Base-by-base conservation (phyloP, 2,797 vertebrate species). In the Betta splendens region DNA sequence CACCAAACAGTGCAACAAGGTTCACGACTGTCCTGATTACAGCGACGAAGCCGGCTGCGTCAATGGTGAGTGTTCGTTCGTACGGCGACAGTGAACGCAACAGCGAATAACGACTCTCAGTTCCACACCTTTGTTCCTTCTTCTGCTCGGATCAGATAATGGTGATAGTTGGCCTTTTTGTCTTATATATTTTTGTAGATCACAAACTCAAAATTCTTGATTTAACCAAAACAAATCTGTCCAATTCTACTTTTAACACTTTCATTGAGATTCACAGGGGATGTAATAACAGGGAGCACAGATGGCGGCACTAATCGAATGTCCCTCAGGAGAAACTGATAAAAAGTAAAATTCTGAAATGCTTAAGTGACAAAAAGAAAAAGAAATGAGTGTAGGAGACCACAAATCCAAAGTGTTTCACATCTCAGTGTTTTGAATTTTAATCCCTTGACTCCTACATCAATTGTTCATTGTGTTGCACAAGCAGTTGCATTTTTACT, bases 21-120 rank as follows among this genome's bases (percentile, higher is more conserved):
- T 94, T 15, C 92, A 91, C 0, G 94, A 98, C 92, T 98, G 98
- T 78, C 92, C 89, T 0, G 97, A 98, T 35, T 91, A 93, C 77
- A 97, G 96, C 0, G 98, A 99, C 0, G 98, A 99, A 83, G 93
- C 94, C 0, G 95, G 94, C 79, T 99, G 97, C 7, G 51, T 96
- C 26, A 95, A 95, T 47, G 89, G 96, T 98, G 39, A 58, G 66
- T 20, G 5, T 38, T 25, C 38, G 36, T 6, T 3, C 16, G 5
- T 12, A 26, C n/a, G n/a, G n/a, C n/a, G n/a, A n/a, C n/a, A n/a
- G n/a, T n/a, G n/a, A n/a, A n/a, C n/a, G n/a, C n/a, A n/a, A n/a
- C n/a, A n/a, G n/a, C n/a, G n/a, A n/a, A n/a, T n/a, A n/a, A n/a
- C n/a, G n/a, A n/a, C n/a, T n/a, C n/a, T n/a, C n/a, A n/a, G n/a